phyloP scores from a whole-genome alignment of 2,888 invertebrate genomes.

The Cosmia trapezina region DNA sequence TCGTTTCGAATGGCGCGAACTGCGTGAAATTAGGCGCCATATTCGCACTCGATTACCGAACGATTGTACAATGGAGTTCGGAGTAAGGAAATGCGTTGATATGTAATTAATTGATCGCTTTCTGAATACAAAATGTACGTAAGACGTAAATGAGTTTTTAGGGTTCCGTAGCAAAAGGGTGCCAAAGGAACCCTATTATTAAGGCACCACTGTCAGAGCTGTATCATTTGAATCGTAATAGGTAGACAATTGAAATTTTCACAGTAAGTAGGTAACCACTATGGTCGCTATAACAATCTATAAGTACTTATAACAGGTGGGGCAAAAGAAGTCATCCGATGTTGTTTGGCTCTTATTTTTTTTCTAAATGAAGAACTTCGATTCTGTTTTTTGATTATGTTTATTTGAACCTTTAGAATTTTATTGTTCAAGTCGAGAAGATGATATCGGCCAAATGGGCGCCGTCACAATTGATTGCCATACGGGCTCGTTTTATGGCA shows the following conservation, averaged over 20 bases:
- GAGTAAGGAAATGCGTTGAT: slow-evolving; percentile 41
- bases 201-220: background rate
- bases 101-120: slow-evolving; percentile 43
- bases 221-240: background rate
- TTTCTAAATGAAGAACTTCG: too few relatives aligned
- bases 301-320: too few relatives aligned
- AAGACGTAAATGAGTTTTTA: slow-evolving; percentile 29
- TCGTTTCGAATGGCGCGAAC: slow-evolving; percentile 71
- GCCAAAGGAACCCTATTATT: background rate
- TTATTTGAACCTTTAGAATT: too few relatives aligned
- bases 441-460: too few relatives aligned
- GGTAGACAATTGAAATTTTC: background rate
- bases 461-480: too few relatives aligned
- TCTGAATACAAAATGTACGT: slow-evolving; percentile 47
- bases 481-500: too few relatives aligned
- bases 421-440: too few relatives aligned
- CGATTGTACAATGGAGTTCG: slow-evolving; percentile 21
- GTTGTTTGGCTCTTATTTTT: too few relatives aligned
- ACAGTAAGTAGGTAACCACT: too few relatives aligned
- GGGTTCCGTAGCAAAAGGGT: background rate
- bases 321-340: too few relatives aligned
- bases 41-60: slow-evolving; percentile 54
- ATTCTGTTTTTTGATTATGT: too few relatives aligned
- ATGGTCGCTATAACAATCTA: too few relatives aligned
- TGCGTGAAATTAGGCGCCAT: slow-evolving; percentile 69